phyloP scores from a whole-genome alignment of 2,113 vertebrate genomes.

The Ondatra zibethicus region DNA sequence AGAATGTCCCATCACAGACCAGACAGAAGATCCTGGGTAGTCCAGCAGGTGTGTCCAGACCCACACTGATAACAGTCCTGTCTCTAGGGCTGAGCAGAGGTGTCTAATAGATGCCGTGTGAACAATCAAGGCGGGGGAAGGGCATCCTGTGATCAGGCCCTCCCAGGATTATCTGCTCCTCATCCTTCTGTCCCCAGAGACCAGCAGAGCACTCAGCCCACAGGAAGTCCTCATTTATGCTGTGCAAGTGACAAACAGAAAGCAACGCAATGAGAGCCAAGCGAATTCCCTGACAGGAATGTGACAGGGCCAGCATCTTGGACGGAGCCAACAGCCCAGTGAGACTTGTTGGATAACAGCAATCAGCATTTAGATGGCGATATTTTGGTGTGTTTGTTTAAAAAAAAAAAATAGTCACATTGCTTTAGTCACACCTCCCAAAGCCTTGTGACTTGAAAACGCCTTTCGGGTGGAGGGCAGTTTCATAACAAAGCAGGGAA shows the following conservation, averaged over 20 bases:
- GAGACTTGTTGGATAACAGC: slow-evolving; percentile 41
- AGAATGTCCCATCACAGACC: not conserved
- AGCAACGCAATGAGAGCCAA: slow-evolving; percentile 22
- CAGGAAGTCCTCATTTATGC: slow-evolving; percentile 1
- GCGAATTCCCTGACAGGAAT: slow-evolving; percentile 36
- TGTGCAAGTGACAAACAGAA: slow-evolving; percentile 44
- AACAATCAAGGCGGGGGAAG: accelerated
- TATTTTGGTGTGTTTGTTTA: slow-evolving; percentile 34
- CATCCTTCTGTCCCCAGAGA: not conserved
- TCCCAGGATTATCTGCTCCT: not conserved
- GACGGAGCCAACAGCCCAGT: not conserved
- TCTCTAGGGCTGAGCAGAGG: not conserved
- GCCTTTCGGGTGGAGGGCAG: slow-evolving; percentile 54
- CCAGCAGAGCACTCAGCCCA: not conserved
- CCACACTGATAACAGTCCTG: not conserved
- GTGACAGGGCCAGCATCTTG: not conserved
- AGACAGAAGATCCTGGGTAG: not conserved
- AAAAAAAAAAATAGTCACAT: slow-evolving; percentile 40
- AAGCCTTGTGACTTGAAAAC: slow-evolving; percentile 68
- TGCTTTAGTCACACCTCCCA: slow-evolving; percentile 75
- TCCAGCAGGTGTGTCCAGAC: no score
- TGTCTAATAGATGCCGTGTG: not conserved
- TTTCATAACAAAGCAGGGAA: slow-evolving; percentile 67
- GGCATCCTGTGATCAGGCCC: not conserved
- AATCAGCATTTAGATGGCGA: not conserved